phyloP scores from a whole-genome alignment of 2,113 vertebrate genomes.

The Chaenogobius annularis region DNA sequence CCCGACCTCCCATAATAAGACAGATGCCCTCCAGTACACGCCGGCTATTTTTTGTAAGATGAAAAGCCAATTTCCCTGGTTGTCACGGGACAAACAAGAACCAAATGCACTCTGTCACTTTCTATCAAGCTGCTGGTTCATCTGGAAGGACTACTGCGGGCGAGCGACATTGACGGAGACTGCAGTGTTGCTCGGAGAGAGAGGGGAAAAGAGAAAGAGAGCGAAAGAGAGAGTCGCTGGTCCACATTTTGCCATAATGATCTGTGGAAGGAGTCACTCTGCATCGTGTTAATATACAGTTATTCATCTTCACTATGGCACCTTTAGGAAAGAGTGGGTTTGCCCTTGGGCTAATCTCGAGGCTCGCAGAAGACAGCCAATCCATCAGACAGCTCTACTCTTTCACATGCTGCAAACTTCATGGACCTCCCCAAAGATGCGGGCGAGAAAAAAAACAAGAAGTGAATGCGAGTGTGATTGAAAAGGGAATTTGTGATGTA shows the following conservation, averaged over 20 bases:
- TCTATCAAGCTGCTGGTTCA: slow-evolving; percentile 61
- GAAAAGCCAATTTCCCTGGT: slow-evolving; percentile 73
- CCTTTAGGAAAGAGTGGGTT: slow-evolving; percentile 59
- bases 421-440: slow-evolving; percentile 53
- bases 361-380: slow-evolving; percentile 59
- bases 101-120: slow-evolving; percentile 63
- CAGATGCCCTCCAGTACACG: slow-evolving; percentile 63
- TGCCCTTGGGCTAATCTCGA: slow-evolving; percentile 75
- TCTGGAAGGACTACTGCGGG: slow-evolving; percentile 39
- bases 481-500: slow-evolving; percentile 48
- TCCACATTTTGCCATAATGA: slow-evolving; percentile 49
- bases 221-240: slow-evolving; percentile 26
- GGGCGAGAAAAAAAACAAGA: slow-evolving; percentile 3
- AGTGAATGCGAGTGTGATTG: slow-evolving; percentile 47
- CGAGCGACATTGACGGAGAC: slow-evolving; percentile 36
- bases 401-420: slow-evolving; percentile 52
- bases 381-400: slow-evolving; percentile 70
- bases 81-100: slow-evolving; percentile 63
- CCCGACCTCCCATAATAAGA: slow-evolving; percentile 58
- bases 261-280: slow-evolving; percentile 61
- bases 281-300: slow-evolving; percentile 71
- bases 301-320: slow-evolving; percentile 72
- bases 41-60: slow-evolving; percentile 60
- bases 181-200: slow-evolving; percentile 23
- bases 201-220: neutral